phyloP scores from a whole-genome alignment of 2,113 vertebrate genomes.

The Danionella cerebrum region DNA sequence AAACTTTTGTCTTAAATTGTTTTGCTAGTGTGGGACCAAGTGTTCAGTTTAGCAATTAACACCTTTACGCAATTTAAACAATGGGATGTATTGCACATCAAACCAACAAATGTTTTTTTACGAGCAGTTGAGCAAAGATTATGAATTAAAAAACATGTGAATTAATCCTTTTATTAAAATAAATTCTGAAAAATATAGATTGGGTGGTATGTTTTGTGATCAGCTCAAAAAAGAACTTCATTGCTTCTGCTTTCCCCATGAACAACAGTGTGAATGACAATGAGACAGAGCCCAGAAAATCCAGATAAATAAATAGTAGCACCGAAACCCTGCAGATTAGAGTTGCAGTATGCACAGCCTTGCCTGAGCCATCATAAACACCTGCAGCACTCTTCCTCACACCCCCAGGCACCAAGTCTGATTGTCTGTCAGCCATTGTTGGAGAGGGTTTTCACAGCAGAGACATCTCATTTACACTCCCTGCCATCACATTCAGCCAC shows the following conservation, averaged over 20 bases:
- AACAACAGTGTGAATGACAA: slow-evolving; percentile 1
- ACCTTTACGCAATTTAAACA: not conserved
- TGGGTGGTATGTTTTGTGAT: not conserved
- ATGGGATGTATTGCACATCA: not conserved
- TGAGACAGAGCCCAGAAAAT: not conserved
- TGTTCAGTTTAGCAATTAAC: not conserved
- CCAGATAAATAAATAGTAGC: not conserved
- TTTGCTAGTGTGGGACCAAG: not conserved
- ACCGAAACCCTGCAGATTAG: not conserved
- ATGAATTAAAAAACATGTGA: too few relatives aligned
- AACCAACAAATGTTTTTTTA: too few relatives aligned
- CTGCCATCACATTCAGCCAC: not conserved
- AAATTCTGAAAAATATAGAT: not conserved
- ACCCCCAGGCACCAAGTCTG: slow-evolving; percentile 22
- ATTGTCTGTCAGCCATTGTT: slow-evolving; percentile 36
- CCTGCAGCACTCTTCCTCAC: slow-evolving; percentile 2
- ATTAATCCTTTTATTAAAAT: slow-evolving; percentile 11
- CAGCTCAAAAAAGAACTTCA: not conserved
- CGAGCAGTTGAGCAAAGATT: too few relatives aligned
- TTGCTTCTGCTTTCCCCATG: slow-evolving; percentile 2
- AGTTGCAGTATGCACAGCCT: slow-evolving; percentile 1
- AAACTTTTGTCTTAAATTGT: not conserved
- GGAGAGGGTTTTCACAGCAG: slow-evolving; percentile 25
- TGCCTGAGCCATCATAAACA: slow-evolving; percentile 21
- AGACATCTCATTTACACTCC: slow-evolving; percentile 31